phyloP scores from a whole-genome alignment of 2,113 vertebrate genomes.

The Ailurus styani region DNA sequence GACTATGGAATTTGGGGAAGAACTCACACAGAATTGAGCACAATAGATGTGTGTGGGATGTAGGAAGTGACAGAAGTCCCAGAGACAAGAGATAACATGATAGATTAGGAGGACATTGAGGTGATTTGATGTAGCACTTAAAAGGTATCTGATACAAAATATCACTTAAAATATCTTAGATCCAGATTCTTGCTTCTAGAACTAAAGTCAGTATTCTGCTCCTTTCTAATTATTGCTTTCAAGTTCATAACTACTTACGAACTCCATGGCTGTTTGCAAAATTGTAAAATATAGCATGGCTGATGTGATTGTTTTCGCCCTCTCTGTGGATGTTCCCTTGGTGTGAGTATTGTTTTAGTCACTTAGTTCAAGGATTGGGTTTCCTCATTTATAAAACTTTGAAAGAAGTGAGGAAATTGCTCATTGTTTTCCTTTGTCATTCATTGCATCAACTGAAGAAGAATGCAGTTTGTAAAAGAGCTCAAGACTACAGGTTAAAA shows the following conservation, averaged over 20 bases:
- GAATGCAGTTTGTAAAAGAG: neutral
- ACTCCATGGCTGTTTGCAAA: neutral
- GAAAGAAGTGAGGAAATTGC: neutral
- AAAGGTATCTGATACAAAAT: neutral
- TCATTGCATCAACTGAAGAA: neutral
- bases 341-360: neutral
- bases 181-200: neutral
- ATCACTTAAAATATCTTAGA: neutral
- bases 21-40: neutral
- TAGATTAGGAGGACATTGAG: rapidly evolving
- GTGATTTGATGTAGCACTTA: neutral
- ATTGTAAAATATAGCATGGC: neutral
- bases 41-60: rapidly evolving
- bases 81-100: neutral
- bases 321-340: neutral
- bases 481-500: neutral
- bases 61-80: neutral
- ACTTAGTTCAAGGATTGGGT: neutral
- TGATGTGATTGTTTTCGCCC: neutral
- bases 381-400: neutral
- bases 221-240: neutral
- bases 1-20: neutral
- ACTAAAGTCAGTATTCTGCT: neutral
- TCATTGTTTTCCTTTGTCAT: neutral
- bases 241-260: neutral